A percentile compares a stretch with the other conserved stretches of the same genome.
phyloP scores from a whole-genome alignment of 2,113 vertebrate genomes.

The Herpailurus yagouaroundi region DNA sequence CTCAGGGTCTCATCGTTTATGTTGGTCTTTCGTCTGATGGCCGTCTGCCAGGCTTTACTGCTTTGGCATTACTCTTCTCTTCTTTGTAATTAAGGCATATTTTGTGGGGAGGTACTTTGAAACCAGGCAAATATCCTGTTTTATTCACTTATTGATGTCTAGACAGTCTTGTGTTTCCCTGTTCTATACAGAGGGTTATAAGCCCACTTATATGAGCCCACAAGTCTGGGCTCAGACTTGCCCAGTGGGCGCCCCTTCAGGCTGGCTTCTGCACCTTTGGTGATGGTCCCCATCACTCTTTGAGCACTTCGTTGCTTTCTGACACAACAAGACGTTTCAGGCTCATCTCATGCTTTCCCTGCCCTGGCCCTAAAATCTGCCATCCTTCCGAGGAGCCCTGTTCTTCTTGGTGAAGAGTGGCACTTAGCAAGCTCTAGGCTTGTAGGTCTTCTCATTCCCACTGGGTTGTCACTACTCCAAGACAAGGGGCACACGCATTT shows the following conservation, averaged over 20 bases:
- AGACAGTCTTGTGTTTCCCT: not conserved
- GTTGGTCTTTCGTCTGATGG: too few relatives aligned
- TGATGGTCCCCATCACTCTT: not conserved
- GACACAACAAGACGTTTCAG: not conserved
- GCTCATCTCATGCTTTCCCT: not conserved
- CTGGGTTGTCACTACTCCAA: not conserved
- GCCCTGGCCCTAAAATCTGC: not conserved
- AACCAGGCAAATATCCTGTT: not conserved
- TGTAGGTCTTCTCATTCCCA: not conserved
- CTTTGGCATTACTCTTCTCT: not conserved
- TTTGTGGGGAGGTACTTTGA: not conserved
- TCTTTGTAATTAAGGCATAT: not conserved
- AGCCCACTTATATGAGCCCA: too few relatives aligned
- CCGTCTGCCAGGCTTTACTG: not conserved
- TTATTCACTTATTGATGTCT: not conserved
- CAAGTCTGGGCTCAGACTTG: not conserved
- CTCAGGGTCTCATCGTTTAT: accelerated
- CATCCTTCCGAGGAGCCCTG: not conserved
- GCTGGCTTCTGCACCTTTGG: not conserved
- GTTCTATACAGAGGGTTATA: not conserved
- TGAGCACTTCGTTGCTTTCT: not conserved
- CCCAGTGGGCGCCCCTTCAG: not conserved
- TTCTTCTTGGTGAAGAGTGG: not conserved
- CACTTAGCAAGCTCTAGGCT: not conserved
- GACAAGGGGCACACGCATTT: too few relatives aligned